Conservation (phyloP, 2,113 vertebrate genomes). For the Egretta garzetta region DNA sequence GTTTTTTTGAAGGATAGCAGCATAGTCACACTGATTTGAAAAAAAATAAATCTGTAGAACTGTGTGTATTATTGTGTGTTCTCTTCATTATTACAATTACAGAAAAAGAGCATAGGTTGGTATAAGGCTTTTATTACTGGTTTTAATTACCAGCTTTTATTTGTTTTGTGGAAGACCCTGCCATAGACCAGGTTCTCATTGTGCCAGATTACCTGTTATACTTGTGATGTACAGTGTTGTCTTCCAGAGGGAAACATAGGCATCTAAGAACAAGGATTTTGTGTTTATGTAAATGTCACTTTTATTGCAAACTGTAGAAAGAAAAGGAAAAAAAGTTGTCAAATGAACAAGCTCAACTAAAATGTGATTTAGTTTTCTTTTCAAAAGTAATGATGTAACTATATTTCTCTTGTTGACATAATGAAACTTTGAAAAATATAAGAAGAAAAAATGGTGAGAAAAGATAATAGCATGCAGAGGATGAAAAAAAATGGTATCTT, state of each 20-base stretch:
- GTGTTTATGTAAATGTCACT: neutral
- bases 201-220: neutral
- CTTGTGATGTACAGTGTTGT: neutral
- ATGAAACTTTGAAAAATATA: neutral
- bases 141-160: neutral
- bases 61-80: neutral
- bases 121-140: neutral
- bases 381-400: neutral
- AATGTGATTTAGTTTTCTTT: neutral
- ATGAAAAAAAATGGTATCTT: neutral
- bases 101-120: accelerated
- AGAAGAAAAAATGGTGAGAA: neutral
- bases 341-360: neutral
- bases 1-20: accelerated
- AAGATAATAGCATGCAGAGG: neutral
- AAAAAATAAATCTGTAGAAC: neutral
- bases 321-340: neutral
- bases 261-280: neutral
- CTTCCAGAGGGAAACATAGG: neutral
- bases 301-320: neutral
- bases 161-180: neutral
- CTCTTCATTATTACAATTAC: neutral
- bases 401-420: neutral
- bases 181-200: neutral
- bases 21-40: neutral